Evolutionary conservation across 2,888 invertebrate genomes (phyloP), one percentile per base, ranked within the genome.

Genomic region (Eurytoma californica): DNA sequence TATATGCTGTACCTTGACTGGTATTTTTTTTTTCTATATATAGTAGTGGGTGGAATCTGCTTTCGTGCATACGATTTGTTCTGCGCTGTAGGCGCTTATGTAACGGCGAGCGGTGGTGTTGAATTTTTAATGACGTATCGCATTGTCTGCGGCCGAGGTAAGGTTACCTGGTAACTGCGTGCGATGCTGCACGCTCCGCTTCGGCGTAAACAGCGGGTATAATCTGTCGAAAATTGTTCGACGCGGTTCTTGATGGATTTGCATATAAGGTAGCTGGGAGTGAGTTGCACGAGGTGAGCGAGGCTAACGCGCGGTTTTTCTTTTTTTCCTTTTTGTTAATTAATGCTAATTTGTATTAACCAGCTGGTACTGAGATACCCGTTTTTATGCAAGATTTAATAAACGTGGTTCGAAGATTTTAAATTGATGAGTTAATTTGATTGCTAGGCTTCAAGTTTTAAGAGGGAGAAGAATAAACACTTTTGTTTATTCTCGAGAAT

Each of bases 51-150:
- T n/a, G 20, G 51, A 9, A 39, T 57, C 61, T 63, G 12, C 18
- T 65, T 65, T 16, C 14, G 7, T n/a, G 55, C 55, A 5, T 28
- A 16, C n/a, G 53, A 76, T 63, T 63, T 76, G 68, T 63, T 68
- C 9, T 73, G 73, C 67, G 28, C 24, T 30, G 39, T 9, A 39
- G 55, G 70, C 57, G 18, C 69, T 77, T 70, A 77, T 70, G 70
- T 70, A 77, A 77, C 18, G 39, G 9, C 51, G 20, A 57, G 24
- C 28, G 70, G 49, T 57, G 49, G 14, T 58, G 49, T 30, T 77
- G 63, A 57, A 77, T 70, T 70, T 39, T 65, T 70, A 69, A 77
- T 57, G 69, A 70, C 60, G 63, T 28, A 3, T 49, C 18, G 77
- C 57, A 65, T 70, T 70, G 57, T 77, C n/a, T 58, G 20, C 61